phyloP scores from a whole-genome alignment of 2,888 invertebrate genomes.

The Loripinus fragilis region DNA sequence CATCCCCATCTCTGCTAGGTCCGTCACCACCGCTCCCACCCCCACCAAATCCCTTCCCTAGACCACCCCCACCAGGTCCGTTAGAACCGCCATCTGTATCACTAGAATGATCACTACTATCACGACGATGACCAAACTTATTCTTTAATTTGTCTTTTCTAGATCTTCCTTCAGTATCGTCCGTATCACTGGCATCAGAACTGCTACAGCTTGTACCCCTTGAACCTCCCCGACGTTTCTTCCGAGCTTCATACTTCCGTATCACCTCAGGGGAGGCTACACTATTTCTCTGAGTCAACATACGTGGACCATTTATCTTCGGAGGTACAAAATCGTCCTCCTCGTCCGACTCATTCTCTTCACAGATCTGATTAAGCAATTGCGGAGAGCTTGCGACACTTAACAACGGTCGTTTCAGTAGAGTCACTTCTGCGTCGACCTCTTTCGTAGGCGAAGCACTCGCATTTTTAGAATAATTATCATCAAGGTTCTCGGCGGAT shows the following conservation, averaged over 20 bases:
- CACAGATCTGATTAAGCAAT: conserved; percentile 88
- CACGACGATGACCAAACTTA: conserved; percentile 78
- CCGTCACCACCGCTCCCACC: conserved; percentile 67
- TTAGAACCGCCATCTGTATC: conserved; percentile 82
- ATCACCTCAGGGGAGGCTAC: conserved; percentile 82
- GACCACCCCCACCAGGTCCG: conserved; percentile 68
- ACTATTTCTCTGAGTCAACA: conserved; percentile 63
- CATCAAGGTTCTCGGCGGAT: conserved; percentile 71
- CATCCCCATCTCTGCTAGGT: conserved; percentile 61
- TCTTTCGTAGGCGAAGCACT: conserved; percentile 27
- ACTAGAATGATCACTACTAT: conserved; percentile 82
- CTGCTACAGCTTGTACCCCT: conserved; percentile 93
- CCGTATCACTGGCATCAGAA: conserved; percentile 94
- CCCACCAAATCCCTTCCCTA: conserved; percentile 62
- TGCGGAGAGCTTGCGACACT: conserved; percentile 85
- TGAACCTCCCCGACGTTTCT: conserved; percentile 88
- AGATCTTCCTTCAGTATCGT: conserved; percentile 83
- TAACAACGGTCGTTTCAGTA: conserved; percentile 81
- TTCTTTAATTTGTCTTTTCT: conserved; percentile 79
- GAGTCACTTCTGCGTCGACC: conserved; percentile 61
- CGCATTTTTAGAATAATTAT: conserved; percentile 40
- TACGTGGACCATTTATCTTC: conserved; percentile 69
- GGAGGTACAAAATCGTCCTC: conserved; percentile 79
- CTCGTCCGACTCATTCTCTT: conserved; percentile 86
- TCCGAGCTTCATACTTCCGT: conserved; percentile 83